Conservation (phyloP, 2,888 invertebrate species). For the Anoncus sp. region DNA sequence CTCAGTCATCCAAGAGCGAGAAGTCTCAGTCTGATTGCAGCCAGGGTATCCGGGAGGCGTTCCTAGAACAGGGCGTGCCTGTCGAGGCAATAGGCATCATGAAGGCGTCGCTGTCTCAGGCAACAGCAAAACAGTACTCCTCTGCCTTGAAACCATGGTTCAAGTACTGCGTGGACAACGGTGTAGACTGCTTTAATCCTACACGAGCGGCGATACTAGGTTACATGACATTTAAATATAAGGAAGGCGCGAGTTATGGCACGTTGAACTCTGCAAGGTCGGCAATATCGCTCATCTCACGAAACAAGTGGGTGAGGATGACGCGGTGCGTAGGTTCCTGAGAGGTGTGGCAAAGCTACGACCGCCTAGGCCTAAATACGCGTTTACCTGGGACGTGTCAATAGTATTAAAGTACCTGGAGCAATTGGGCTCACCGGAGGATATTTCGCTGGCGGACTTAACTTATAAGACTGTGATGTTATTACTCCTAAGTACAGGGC, state of each 20-base stretch:
- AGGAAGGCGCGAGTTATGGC: conserved; percentile 38
- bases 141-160: conserved; percentile 34
- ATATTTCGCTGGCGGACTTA: not conserved
- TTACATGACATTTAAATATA: conserved; percentile 33
- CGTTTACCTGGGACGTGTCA: conserved; percentile 44
- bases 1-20: conserved; percentile 28
- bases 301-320: not conserved
- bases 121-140: conserved; percentile 45
- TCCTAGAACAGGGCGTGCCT: conserved; percentile 10
- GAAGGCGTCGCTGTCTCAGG: conserved; percentile 12
- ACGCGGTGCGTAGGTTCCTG: conserved; percentile 31
- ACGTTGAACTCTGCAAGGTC: conserved; percentile 37
- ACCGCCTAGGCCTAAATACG: conserved; percentile 37
- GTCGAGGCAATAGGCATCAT: conserved; percentile 12
- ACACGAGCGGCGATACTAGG: not conserved
- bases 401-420: conserved; percentile 18
- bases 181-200: conserved; percentile 1
- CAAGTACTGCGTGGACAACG: not conserved
- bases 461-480: conserved; percentile 11
- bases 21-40: conserved; percentile 43
- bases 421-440: conserved; percentile 54
- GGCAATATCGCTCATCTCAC: conserved; percentile 36
- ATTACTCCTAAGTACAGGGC: conserved; percentile 22
- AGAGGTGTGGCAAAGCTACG: conserved; percentile 22
- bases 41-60: conserved; percentile 45